These are phyloP conservation scores for Piaya cayana DNA, from an alignment of 2,113 vertebrate species.

Conservation along the genomic window DNA sequence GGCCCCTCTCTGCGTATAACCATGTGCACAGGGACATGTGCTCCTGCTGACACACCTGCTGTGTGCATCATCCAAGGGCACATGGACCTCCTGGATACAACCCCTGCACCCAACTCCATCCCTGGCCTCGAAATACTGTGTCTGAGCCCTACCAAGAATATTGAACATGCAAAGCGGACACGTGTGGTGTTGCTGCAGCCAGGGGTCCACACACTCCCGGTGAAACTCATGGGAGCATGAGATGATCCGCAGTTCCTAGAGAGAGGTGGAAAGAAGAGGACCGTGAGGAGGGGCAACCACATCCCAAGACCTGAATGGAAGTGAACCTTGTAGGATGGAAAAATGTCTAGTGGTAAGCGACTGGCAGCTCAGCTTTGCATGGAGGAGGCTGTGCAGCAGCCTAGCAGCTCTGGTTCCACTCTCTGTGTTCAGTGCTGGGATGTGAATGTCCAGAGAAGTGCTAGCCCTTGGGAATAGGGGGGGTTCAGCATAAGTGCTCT, in stretches of 20 bases:
- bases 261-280: neutral
- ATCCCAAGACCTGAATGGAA: neutral
- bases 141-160: constrained; percentile 88
- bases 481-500: neutral
- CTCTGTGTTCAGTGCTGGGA: rapidly evolving
- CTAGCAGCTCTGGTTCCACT: neutral
- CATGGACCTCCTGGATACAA: neutral
- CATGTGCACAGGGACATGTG: rapidly evolving
- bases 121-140: neutral
- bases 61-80: neutral
- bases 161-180: constrained; percentile 99
- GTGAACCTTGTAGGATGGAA: neutral
- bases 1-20: neutral
- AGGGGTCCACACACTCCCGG: constrained; percentile 93
- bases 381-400: neutral
- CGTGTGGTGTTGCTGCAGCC: constrained; percentile 93
- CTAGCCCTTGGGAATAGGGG: rapidly evolving
- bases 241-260: constrained; percentile 93
- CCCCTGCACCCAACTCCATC: neutral
- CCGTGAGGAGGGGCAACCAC: neutral
- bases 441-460: neutral
- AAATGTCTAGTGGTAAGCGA: neutral
- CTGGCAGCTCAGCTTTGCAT: neutral
- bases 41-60: neutral
- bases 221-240: constrained; percentile 97